Evolutionary conservation across 1,140 invertebrate species (phyloP).

Genomic region (Drosophila ananassae): DNA sequence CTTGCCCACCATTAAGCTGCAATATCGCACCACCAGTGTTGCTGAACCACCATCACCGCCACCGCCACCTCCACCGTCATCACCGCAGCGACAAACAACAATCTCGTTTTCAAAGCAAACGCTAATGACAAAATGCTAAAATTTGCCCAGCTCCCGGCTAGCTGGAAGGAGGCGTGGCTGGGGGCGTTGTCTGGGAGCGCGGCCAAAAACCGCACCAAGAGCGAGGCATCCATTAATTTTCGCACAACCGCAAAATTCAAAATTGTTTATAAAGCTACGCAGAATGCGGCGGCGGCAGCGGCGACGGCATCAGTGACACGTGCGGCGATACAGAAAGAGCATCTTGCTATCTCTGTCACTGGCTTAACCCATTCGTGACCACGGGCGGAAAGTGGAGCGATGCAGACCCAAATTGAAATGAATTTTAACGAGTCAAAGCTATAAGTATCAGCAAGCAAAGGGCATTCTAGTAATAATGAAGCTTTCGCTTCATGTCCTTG

Average conservation of each 20-base stretch:
- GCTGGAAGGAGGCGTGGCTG: not conserved
- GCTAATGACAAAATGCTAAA: constrained; percentile 81
- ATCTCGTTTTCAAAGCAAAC: constrained; percentile 72
- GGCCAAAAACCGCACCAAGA: constrained; percentile 74
- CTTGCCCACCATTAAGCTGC: constrained; percentile 51
- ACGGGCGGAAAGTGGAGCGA: constrained; percentile 14
- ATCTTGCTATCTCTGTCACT: constrained; percentile 17
- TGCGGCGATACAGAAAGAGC: constrained; percentile 39
- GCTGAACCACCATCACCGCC: constrained; percentile 7
- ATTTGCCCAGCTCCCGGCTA: constrained; percentile 44
- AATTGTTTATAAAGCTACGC: constrained; percentile 83
- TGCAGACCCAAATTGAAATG: constrained; percentile 65
- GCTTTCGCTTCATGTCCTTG: not conserved
- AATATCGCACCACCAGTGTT: constrained; percentile 33
- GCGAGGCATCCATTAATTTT: constrained; percentile 82
- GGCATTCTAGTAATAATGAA: not conserved
- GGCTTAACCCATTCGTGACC: constrained; percentile 47
- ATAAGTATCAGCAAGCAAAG: constrained; percentile 62
- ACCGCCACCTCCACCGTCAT: constrained; percentile 8
- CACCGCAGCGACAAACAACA: constrained; percentile 73
- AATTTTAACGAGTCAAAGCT: constrained; percentile 77
- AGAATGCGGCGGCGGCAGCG: constrained; percentile 56
- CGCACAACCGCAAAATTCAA: constrained; percentile 80
- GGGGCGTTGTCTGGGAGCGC: constrained; percentile 51
- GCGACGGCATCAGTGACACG: constrained; percentile 67